Evolutionary conservation across 1,140 invertebrate genomes (phyloP), one percentile per base, ranked within the genome.

Genomic region (Mercenaria mercenaria): DNA sequence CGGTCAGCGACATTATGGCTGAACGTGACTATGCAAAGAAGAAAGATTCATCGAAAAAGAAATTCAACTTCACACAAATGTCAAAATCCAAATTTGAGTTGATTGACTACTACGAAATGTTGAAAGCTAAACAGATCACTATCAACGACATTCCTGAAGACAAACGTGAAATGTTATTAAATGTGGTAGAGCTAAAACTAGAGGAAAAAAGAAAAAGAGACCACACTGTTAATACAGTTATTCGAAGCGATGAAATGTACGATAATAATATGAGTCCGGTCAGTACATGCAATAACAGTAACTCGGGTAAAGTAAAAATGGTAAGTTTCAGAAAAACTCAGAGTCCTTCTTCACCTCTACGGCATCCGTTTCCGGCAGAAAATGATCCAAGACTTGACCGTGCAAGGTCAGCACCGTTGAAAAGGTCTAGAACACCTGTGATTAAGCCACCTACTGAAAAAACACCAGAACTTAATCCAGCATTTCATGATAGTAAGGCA

Each of bases 101-200:
- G n/a, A 89, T 93, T 47, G 92, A 93, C 64, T 93, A 93, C 79
- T 92, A 92, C 82, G 92, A 93, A 90, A 91, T 93, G 34, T 69
- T 90, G 13, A 91, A 92, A 79, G 67, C 83, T 43, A 90, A 81
- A 37, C 91, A 92, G 56, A 91, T 86, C 26, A 77, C 41, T 23
- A 79, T 89, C 20, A 23, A 87, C 29, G 74, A 85, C 50, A 39
- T 77, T 74, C 67, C 77, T 43, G 84, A 91, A 47, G 61, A 89
- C 20, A 89, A 91, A 79, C 67, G 64, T 37, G 56, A 91, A 80
- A 86, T 87, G 56, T 39, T 87, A 18, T 34, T 86, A 50, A 89
- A 87, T 67, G 72, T 69, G 26, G 61, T 64, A 2, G 80, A 90
- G 29, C 43, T 87, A 41, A 89, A 90, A 47, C 64, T 32, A 50